Conservation (phyloP, 2,113 vertebrate species). For the Malurus alboscapulatus region DNA sequence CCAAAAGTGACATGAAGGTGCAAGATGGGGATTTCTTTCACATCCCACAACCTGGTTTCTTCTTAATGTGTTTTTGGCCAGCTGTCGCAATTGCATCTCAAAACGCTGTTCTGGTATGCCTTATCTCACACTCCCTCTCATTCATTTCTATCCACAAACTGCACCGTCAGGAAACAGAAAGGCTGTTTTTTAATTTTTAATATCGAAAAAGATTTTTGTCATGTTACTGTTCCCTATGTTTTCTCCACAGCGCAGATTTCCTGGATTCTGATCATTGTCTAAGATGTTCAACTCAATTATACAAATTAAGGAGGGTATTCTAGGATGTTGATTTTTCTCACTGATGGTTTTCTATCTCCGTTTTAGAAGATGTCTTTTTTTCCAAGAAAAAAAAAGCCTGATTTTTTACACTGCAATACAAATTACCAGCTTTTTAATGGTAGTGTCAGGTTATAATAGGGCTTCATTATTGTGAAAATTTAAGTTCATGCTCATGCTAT, state of each 20-base stretch:
- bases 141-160: background rate
- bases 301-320: rapidly evolving
- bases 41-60: background rate
- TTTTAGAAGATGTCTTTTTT: background rate
- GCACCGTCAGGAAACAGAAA: background rate
- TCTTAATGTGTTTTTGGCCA: background rate
- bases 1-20: background rate
- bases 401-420: background rate
- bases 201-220: background rate
- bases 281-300: background rate
- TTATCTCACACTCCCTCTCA: background rate
- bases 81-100: background rate
- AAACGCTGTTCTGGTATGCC: background rate
- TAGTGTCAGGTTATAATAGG: background rate
- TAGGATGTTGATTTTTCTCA: background rate
- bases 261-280: background rate
- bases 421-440: background rate
- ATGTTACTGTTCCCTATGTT: background rate
- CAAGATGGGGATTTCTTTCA: background rate
- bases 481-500: background rate
- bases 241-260: background rate
- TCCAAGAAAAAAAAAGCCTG: background rate
- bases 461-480: background rate
- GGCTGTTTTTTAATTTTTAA: background rate
- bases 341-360: background rate